Base-by-base conservation (phyloP, 2,888 invertebrate genomes). In the Apodemia hepburni region DNA sequence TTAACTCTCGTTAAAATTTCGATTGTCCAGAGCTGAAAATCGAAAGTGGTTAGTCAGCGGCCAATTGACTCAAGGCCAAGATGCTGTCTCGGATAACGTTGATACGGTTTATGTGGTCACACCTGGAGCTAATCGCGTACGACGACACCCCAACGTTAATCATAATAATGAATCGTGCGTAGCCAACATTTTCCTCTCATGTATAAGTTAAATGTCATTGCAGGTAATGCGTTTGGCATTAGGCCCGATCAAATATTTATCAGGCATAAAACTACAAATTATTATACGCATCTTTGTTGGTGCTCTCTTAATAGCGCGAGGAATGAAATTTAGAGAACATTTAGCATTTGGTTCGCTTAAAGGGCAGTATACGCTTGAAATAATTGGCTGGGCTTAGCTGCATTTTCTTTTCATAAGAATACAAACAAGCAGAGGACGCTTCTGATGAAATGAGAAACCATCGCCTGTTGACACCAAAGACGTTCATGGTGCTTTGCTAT, bases 11-110 rank as follows among this genome's bases (percentile, higher is more conserved):
- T 45, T 45, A 45, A 15, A n/a, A 45, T 45, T 45, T 45, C 45
- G n/a, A 45, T n/a, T 18, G 29, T 0, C 17, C 29, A 61, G 59
- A 62, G 45, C 58, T 66, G 61, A 78, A 84, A 86, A 86, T 73
- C 72, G 84, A 87, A 84, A 87, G 84, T 85, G 79, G 75, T 79
- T 76, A 76, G 75, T 78, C 75, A 77, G 75, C 71, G 75, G 78
- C 77, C 80, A 83, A 80, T 89, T 90, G 90, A 84, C 82, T 79
- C 80, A 69, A 76, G 73, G 87, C 89, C 90, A 90, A 90, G 89
- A 89, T 85, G 77, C 87, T 87, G 90, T 88, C 87, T 76, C 70
- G 72, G 89, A 90, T 88, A 87, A 84, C 82, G 82, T 78, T 86
- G 89, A 88, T 77, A 76, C 71, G 81, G 82, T 79, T 75, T 79